Evolutionary conservation across 1,140 invertebrate species (phyloP).

Genomic region (Listronotus bonariensis): DNA sequence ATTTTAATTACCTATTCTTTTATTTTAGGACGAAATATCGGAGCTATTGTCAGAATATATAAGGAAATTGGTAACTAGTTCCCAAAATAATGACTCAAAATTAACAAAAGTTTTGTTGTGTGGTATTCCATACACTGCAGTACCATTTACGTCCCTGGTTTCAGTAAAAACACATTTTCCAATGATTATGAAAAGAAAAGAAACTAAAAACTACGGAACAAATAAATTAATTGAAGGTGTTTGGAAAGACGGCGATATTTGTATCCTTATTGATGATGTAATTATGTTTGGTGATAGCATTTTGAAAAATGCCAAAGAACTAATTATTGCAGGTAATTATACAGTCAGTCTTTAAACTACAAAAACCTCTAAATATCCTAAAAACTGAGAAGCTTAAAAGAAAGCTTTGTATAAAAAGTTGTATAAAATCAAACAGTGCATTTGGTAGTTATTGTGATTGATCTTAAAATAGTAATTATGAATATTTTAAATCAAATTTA

Average conservation of each 20-base stretch:
- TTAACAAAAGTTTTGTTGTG: constrained; percentile 67
- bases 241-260: constrained; percentile 76
- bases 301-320: constrained; percentile 81
- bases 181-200: constrained; percentile 89
- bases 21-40: constrained; percentile 62
- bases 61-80: neutral
- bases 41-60: constrained; percentile 49
- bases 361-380: neutral
- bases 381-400: neutral
- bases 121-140: constrained; percentile 96
- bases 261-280: constrained; percentile 95
- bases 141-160: constrained; percentile 91
- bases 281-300: constrained; percentile 94
- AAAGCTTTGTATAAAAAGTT: neutral
- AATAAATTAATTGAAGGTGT: constrained; percentile 94
- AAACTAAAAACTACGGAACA: constrained; percentile 93
- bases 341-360: neutral
- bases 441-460: too few relatives aligned
- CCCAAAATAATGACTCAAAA: neutral
- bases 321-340: constrained; percentile 63
- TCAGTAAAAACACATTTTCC: constrained; percentile 73
- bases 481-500: too few relatives aligned
- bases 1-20: neutral
- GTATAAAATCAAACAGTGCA: neutral
- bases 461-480: too few relatives aligned